These are phyloP conservation scores for Clusia tigrina DNA, from an alignment of 2,888 invertebrate genomes.

Conservation along the genomic window DNA sequence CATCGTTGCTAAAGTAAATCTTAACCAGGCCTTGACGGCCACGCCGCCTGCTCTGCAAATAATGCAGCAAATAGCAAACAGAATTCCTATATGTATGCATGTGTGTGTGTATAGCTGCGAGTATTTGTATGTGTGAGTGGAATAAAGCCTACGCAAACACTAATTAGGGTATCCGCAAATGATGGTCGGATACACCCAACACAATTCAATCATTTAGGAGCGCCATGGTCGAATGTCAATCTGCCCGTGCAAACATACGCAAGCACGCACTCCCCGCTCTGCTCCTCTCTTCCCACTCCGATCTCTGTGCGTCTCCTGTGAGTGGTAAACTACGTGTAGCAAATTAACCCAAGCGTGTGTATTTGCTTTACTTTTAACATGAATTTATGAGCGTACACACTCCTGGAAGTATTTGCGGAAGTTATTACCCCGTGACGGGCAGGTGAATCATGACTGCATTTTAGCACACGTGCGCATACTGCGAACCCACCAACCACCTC, in stretches of 20 bases:
- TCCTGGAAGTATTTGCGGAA: too few species aligned
- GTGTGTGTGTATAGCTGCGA: background rate
- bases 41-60: background rate
- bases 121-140: background rate
- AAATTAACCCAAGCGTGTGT: too few species aligned
- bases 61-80: too few species aligned
- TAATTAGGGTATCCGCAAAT: conserved; percentile 1
- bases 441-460: too few species aligned
- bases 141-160: background rate
- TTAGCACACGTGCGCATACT: too few species aligned
- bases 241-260: background rate
- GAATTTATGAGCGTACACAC: too few species aligned
- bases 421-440: too few species aligned
- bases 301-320: too few species aligned
- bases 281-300: background rate
- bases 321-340: too few species aligned
- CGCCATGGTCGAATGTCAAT: background rate
- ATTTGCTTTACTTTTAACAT: too few species aligned
- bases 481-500: too few species aligned
- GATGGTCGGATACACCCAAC: too few species aligned
- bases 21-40: background rate
- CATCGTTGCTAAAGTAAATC: background rate
- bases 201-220: background rate
- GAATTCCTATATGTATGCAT: background rate
- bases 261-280: background rate